Evolutionary conservation across 2,888 invertebrate genomes (phyloP).

Genomic region (Dryocosmus kuriphilus): DNA sequence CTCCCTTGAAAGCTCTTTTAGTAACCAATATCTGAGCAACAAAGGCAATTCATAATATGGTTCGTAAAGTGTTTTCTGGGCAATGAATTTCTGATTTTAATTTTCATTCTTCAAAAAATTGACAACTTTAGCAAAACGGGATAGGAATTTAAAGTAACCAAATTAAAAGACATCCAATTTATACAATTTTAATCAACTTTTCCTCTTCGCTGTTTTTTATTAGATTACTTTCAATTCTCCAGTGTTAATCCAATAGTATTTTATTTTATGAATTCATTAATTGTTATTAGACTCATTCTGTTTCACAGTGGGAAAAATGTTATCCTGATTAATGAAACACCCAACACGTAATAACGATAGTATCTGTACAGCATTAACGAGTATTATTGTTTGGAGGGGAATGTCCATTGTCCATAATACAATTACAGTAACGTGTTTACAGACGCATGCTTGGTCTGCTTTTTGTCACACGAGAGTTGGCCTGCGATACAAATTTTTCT

Average conservation of each 20-base stretch:
- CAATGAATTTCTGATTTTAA: neutral
- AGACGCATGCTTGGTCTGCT: conserved; percentile 58
- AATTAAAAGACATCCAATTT: neutral
- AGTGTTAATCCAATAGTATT: too few relatives aligned
- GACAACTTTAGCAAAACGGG: too few relatives aligned
- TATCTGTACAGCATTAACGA: conserved; percentile 52
- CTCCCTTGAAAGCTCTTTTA: conserved; percentile 38
- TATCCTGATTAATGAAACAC: conserved; percentile 11
- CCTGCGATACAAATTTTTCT: conserved; percentile 4
- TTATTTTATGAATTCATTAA: neutral
- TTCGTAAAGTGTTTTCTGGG: neutral
- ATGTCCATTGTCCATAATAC: conserved; percentile 58
- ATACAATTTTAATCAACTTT: neutral
- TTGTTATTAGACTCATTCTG: neutral
- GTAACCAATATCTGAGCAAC: conserved; percentile 37
- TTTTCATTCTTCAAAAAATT: neutral
- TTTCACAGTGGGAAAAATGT: neutral
- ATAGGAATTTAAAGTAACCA: too few relatives aligned
- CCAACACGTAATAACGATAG: conserved; percentile 50
- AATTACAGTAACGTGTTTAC: conserved; percentile 68
- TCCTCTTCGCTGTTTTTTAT: neutral
- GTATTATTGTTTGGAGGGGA: conserved; percentile 56
- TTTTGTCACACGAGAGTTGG: conserved; percentile 58
- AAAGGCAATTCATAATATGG: conserved; percentile 13
- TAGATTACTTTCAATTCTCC: too few relatives aligned